Evolutionary conservation across 2,888 invertebrate species (phyloP).

Genomic region (Heliconius erato): DNA sequence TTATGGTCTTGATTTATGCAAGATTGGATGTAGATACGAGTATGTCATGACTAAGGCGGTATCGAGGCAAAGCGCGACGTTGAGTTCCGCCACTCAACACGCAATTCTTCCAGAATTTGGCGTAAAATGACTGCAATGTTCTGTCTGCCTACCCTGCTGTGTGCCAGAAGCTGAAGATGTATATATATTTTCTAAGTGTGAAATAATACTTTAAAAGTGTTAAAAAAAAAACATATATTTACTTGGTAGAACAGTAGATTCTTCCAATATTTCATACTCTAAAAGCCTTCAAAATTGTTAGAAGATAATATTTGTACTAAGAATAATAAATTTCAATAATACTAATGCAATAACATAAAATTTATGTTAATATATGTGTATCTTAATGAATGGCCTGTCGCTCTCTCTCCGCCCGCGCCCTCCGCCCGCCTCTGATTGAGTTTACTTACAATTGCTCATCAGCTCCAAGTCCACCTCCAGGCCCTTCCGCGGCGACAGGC

Average conservation of each 20-base stretch:
- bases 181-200: no score
- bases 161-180: no score
- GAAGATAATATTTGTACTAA: conserved; percentile 4
- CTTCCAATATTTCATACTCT: not conserved
- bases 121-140: no score
- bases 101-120: no score
- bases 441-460: conserved; percentile 29
- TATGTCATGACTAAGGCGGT: not conserved
- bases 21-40: no score
- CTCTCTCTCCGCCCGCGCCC: not conserved
- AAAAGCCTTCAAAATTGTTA: not conserved
- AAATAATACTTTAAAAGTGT: no score
- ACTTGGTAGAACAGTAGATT: no score
- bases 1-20: not conserved
- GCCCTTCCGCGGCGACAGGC: not conserved
- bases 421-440: not conserved
- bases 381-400: conserved; percentile 1
- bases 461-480: conserved; percentile 2
- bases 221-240: no score
- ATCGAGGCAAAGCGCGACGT: no score
- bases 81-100: no score
- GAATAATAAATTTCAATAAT: conserved; percentile 7
- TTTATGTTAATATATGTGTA: conserved; percentile 18
- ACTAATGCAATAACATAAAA: conserved; percentile 19
- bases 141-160: no score